Evolutionary conservation across 2,888 invertebrate genomes (phyloP).

Genomic region (Diogma glabrata): DNA sequence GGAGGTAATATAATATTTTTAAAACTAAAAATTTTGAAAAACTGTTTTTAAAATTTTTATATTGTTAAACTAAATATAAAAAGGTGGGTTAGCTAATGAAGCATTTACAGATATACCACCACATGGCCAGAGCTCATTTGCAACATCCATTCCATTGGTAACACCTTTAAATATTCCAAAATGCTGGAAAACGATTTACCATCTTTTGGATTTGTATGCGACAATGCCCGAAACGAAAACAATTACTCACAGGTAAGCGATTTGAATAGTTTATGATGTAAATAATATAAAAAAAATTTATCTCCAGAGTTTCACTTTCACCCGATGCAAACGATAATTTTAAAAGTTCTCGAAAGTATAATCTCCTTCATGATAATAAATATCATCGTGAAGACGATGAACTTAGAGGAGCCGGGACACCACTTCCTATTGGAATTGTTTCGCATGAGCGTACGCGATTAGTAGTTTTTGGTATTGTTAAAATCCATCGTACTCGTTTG

Average conservation of each 20-base stretch:
- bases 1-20: constrained; percentile 14
- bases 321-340: constrained; percentile 58
- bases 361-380: constrained; percentile 43
- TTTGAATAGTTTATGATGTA: constrained; percentile 30
- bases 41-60: not conserved
- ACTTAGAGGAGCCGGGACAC: constrained; percentile 34
- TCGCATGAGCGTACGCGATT: constrained; percentile 58
- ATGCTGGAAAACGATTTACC: constrained; percentile 92
- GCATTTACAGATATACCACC: constrained; percentile 10
- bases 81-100: constrained; percentile 11
- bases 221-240: constrained; percentile 93
- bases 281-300: constrained; percentile 25
- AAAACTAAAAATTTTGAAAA: not conserved
- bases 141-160: constrained; percentile 27
- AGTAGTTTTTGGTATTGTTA: constrained; percentile 76
- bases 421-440: constrained; percentile 23
- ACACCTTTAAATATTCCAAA: constrained; percentile 45
- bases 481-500: constrained; percentile 75
- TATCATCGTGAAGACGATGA: constrained; percentile 37
- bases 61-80: not conserved
- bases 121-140: constrained; percentile 21
- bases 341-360: constrained; percentile 47
- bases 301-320: constrained; percentile 60
- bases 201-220: constrained; percentile 83
- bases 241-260: constrained; percentile 67